phyloP scores from a whole-genome alignment of 2,888 invertebrate genomes.

The Alcis repandata region DNA sequence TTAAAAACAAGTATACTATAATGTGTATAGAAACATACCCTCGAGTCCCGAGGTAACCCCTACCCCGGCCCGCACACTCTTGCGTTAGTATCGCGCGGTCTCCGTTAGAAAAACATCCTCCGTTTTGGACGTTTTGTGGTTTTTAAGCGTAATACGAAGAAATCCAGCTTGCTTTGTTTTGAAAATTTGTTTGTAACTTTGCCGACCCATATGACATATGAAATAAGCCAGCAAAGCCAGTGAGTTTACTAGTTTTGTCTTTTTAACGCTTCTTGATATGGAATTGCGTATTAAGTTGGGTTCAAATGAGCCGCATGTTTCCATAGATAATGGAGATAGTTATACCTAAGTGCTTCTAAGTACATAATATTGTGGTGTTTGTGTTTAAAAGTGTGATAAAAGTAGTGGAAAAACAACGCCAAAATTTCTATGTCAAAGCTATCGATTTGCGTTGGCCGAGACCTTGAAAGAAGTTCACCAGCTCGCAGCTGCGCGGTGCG shows the following conservation, averaged over 20 bases:
- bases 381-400: neutral
- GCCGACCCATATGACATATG: no score
- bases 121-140: neutral
- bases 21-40: conserved; percentile 52
- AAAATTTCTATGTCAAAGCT: neutral
- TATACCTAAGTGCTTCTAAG: no score
- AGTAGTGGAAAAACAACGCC: neutral
- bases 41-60: conserved; percentile 64
- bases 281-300: no score
- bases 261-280: no score
- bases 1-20: neutral
- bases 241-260: no score
- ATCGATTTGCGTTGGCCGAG: conserved; percentile 31
- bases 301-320: no score
- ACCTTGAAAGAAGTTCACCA: conserved; percentile 19
- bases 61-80: conserved; percentile 45
- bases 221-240: no score
- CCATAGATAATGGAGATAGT: no score
- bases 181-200: no score
- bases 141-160: neutral
- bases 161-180: neutral
- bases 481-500: conserved; percentile 42
- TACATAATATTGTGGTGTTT: no score
- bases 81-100: conserved; percentile 43
- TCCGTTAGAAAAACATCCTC: conserved; percentile 26